A percentile compares a stretch with the other conserved stretches of the same genome.
phyloP scores from a whole-genome alignment of 2,888 invertebrate genomes.

The Amiota minor region DNA sequence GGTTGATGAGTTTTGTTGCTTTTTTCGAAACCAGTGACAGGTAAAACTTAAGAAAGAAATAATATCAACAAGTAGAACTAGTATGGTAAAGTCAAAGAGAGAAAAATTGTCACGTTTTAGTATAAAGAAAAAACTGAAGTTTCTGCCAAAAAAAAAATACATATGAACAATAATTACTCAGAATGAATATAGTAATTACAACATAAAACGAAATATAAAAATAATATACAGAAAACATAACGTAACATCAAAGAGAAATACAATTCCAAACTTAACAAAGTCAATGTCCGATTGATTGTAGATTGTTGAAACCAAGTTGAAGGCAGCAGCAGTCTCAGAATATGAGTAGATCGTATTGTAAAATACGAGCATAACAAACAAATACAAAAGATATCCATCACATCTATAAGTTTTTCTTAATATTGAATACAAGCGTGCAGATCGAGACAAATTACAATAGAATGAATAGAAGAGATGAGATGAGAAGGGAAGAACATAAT shows the following conservation, averaged over 20 bases:
- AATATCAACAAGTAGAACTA: conserved; percentile 7
- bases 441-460: neutral
- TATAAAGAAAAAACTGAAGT: neutral
- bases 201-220: conserved; percentile 1
- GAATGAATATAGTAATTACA: conserved; percentile 9
- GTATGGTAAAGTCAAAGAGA: neutral
- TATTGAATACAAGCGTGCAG: too few species aligned
- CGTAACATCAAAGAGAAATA: too few species aligned
- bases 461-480: neutral
- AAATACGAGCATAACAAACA: neutral
- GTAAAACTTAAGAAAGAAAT: neutral
- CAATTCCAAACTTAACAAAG: neutral
- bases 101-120: conserved; percentile 14
- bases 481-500: neutral
- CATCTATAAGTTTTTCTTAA: too few species aligned
- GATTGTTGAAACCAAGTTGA: neutral
- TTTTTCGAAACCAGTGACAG: too few species aligned
- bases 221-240: neutral
- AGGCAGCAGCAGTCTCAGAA: neutral
- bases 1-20: neutral
- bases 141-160: neutral
- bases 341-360: neutral
- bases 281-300: conserved; percentile 26
- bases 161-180: neutral
- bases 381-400: neutral